These are phyloP conservation scores for Diarsia rubi DNA, from an alignment of 2,888 invertebrate genomes.

Conservation along the genomic window DNA sequence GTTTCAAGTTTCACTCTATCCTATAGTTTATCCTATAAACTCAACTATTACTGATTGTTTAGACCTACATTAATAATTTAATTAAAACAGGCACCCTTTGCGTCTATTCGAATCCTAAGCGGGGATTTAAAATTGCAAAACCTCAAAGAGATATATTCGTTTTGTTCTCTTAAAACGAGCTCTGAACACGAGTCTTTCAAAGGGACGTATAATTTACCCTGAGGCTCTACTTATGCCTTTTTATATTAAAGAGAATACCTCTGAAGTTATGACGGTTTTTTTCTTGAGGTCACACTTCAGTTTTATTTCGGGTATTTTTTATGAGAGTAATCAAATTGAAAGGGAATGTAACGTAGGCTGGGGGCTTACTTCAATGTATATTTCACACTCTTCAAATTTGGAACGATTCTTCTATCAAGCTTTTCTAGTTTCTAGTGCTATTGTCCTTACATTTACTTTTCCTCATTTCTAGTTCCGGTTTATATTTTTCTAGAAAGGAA, in stretches of 20 bases:
- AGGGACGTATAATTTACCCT: conserved; percentile 31
- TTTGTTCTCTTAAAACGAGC: conserved; percentile 21
- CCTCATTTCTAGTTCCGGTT: neutral
- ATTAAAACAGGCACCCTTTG: conserved; percentile 3
- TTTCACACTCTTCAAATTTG: neutral
- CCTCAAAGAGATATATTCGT: conserved; percentile 40
- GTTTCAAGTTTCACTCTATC: neutral
- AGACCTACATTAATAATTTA: neutral
- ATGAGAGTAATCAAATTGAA: neutral
- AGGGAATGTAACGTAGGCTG: neutral
- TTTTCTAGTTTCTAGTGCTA: neutral
- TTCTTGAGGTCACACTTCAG: conserved; percentile 16
- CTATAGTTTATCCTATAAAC: neutral
- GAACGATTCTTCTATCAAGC: neutral
- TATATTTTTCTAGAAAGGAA: neutral
- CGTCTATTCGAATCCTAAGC: conserved; percentile 16
- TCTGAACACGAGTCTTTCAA: conserved; percentile 30
- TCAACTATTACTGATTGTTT: neutral
- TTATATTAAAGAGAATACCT: conserved; percentile 26
- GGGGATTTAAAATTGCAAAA: conserved; percentile 32
- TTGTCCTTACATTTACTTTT: neutral
- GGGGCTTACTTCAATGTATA: neutral
- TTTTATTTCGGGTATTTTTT: conserved; percentile 22
- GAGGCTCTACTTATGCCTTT: conserved; percentile 33
- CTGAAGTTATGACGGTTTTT: conserved; percentile 7